These are phyloP conservation scores for Brachyhypopomus occidentalis DNA, from an alignment of 2,113 vertebrate species.

Conservation along the genomic window DNA sequence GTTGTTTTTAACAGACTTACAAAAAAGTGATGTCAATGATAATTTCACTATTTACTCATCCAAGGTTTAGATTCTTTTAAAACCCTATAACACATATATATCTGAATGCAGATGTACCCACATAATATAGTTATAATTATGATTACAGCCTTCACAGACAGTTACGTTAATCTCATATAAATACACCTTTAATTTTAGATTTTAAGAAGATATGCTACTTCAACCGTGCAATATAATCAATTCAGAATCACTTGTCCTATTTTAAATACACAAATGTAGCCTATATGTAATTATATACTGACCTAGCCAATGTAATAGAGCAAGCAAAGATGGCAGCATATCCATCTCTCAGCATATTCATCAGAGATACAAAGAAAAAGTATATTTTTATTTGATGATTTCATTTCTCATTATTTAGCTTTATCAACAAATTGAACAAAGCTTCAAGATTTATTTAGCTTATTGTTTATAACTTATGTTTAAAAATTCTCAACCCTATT, in stretches of 20 bases:
- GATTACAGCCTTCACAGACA: background rate
- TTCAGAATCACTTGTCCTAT: background rate
- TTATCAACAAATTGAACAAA: too few species aligned
- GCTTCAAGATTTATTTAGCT: too few species aligned
- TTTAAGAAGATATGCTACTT: background rate
- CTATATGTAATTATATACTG: background rate
- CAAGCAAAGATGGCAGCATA: too few species aligned
- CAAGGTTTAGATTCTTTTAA: background rate
- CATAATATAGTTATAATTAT: background rate
- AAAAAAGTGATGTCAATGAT: background rate
- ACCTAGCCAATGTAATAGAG: background rate
- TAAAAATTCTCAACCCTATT: background rate
- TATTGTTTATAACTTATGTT: too few species aligned
- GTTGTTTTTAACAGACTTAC: background rate
- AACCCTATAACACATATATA: too few species aligned
- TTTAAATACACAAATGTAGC: constrained; percentile 2
- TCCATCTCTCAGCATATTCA: too few species aligned
- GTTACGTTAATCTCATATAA: too few species aligned
- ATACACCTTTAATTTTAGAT: background rate
- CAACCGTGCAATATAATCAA: background rate
- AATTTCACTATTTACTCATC: background rate
- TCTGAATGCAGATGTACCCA: background rate
- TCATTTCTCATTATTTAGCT: too few species aligned
- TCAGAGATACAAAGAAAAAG: too few species aligned
- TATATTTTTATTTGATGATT: too few species aligned